Percentiles rank a stretch among this genome's conserved stretches.
Conservation (phyloP, 2,113 vertebrate genomes). For the Zosterops hypoxanthus region DNA sequence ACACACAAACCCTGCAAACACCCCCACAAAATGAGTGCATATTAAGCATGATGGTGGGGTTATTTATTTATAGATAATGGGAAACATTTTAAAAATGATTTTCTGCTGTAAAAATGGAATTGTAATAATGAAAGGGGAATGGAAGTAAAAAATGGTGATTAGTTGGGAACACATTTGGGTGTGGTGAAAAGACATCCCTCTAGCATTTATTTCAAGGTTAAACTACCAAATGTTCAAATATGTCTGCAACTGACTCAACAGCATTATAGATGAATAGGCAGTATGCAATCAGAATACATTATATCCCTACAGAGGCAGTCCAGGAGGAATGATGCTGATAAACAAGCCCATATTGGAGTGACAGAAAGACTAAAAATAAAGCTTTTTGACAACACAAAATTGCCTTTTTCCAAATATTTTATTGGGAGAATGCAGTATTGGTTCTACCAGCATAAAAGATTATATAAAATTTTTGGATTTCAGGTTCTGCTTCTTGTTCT, state of each 20-base stretch:
- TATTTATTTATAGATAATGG: neutral
- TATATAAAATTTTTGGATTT: neutral
- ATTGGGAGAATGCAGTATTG: neutral
- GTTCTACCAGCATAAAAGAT: neutral
- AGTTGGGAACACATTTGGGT: constrained; percentile 1
- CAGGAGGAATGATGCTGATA: neutral
- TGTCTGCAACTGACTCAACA: constrained; percentile 11
- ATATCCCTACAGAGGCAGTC: neutral
- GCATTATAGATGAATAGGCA: constrained; percentile 13
- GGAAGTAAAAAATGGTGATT: neutral
- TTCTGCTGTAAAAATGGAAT: constrained; percentile 15
- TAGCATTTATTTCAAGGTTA: constrained; percentile 48
- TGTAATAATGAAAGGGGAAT: neutral
- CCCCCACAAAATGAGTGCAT: neutral
- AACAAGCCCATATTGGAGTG: neutral
- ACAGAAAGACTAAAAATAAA: neutral
- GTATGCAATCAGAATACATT: constrained; percentile 16
- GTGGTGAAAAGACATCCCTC: neutral
- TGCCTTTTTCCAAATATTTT: neutral
- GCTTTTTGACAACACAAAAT: neutral
- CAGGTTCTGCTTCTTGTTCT: neutral
- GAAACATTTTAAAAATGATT: neutral
- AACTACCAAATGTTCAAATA: constrained; percentile 15
- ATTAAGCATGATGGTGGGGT: neutral
- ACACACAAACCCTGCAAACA: neutral